Evolutionary conservation across 2,888 invertebrate genomes (phyloP).

Genomic region (Athrips mouffetella): DNA sequence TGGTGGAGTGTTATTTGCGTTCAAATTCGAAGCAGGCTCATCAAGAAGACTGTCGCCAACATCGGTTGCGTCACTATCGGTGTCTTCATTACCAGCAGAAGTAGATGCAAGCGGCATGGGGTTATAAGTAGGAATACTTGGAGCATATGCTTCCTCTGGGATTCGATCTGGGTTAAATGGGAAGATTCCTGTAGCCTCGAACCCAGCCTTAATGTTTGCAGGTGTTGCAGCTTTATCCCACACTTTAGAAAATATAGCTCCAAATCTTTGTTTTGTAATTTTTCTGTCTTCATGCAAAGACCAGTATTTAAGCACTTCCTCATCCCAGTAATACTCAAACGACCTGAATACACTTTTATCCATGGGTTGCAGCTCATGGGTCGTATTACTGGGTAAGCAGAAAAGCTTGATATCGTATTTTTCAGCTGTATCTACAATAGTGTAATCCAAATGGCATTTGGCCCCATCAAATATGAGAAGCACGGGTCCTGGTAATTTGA

Average conservation of each 20-base stretch:
- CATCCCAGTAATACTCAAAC: conserved; percentile 21
- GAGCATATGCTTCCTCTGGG: background rate
- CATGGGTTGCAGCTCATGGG: conserved; percentile 10
- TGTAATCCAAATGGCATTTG: conserved; percentile 27
- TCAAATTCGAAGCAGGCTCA: no score
- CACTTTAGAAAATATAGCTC: conserved; percentile 26
- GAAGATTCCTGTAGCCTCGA: conserved; percentile 31
- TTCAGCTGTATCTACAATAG: conserved; percentile 11
- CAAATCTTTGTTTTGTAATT: conserved; percentile 24
- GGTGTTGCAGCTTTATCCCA: conserved; percentile 31
- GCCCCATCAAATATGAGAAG: conserved; percentile 17
- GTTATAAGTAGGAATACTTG: background rate
- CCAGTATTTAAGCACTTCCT: conserved; percentile 16
- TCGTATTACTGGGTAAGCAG: conserved; percentile 5
- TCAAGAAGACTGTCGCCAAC: no score
- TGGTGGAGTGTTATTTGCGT: no score
- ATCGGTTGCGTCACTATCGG: no score
- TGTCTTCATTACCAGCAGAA: no score
- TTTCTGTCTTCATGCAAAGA: conserved; percentile 28
- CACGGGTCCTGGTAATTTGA: conserved; percentile 23
- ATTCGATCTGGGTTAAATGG: background rate
- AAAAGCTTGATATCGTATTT: no score
- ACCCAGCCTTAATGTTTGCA: conserved; percentile 31
- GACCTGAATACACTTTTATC: conserved; percentile 14
- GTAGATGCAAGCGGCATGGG: no score